Base-by-base conservation (phyloP, 2,797 vertebrate genomes). In the Fundulus diaphanus region DNA sequence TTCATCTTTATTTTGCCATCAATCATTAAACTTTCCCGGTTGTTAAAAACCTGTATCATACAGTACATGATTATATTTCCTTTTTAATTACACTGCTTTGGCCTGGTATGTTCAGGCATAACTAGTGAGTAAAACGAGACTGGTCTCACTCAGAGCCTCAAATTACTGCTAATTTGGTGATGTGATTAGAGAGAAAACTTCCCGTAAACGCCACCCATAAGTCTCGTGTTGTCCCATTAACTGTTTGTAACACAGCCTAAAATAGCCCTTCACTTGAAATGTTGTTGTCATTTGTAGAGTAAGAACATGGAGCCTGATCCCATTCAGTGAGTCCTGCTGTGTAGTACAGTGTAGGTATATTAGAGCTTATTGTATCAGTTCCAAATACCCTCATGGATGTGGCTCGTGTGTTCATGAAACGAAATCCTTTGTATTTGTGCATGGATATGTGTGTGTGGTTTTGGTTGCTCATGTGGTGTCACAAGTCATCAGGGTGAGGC, bases 401-500 rank as follows among this genome's bases (percentile, higher is more conserved):
- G 82, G 84, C 80, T 87, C 75, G 33, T 79, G 71, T 63, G 77
- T 44, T 79, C 68, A 33, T 77, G 61, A 59, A 79, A 76, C 27
- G n/a, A 75, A 61, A 74, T 70, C 18, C 31, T 42, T 31, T 46
- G 63, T 68, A 75, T 68, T 59, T 61, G 69, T 69, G 77, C 82
- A 72, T 73, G 68, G 82, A 70, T 70, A 59, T 74, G 40, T 79
- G 76, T 29, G 69, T 22, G 89, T 80, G 92, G 87, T 85, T 90
- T 88, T 68, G 70, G 87, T 86, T 89, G 88, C 85, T 87, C 79
- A 85, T 84, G 90, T 83, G 46, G 91, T 94, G 94, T 95, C 94
- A 96, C 82, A 94, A 94, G 89, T 93, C 91, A 95, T 95, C 93
- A 94, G 90, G 87, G 86, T 94, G 93, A 95, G 78, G 90, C 88